Evolutionary conservation across 2,113 vertebrate genomes (phyloP), one percentile per base, ranked within the genome.

Genomic region (Alligator mississippiensis): DNA sequence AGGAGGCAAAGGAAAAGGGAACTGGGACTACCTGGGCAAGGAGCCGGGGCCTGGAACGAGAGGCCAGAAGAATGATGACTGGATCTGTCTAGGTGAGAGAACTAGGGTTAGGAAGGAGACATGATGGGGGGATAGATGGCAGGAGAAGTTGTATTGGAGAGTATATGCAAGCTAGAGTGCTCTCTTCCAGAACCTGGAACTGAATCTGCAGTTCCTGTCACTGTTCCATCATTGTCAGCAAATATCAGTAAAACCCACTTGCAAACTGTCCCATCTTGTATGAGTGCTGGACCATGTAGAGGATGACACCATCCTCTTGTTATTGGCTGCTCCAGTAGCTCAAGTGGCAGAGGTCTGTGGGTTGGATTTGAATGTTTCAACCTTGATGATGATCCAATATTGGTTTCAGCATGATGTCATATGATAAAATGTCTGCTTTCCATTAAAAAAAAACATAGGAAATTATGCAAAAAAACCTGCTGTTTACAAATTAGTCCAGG

Each of bases 391-490:
- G 88, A 83, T 30, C 89, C 68, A 1, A 9, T 75, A 72, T 63
- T 81, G 68, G 88, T 94, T 95, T 96, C 90, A 30, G 62, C 95
- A 89, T 91, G 95, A 94, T 92, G 74, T 88, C 60, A 27, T 34
- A 30, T 25, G 1, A 57, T 84, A 84, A 85, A 93, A 96, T 93
- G 92, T 94, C 78, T 89, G 68, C 25, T 70, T 63, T 28, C 38
- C 55, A 3, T 61, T 85, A 24, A 91, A 47, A 30, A 87, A 92
- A 88, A 88, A 83, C 6, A 80, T 87, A 63, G 79, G 93, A 92
- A 93, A 68, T 68, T 82, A 77, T 77, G 14, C 54, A 57, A 21
- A 3, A 0, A 34, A 70, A 70, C 9, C 66, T 30, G 28, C n/a
- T 66, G 1, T 84, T 7, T 77, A 22, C 10, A 78, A 91, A 16